phyloP scores from a whole-genome alignment of 2,888 invertebrate species.

The Oegoconia quadripuncta region DNA sequence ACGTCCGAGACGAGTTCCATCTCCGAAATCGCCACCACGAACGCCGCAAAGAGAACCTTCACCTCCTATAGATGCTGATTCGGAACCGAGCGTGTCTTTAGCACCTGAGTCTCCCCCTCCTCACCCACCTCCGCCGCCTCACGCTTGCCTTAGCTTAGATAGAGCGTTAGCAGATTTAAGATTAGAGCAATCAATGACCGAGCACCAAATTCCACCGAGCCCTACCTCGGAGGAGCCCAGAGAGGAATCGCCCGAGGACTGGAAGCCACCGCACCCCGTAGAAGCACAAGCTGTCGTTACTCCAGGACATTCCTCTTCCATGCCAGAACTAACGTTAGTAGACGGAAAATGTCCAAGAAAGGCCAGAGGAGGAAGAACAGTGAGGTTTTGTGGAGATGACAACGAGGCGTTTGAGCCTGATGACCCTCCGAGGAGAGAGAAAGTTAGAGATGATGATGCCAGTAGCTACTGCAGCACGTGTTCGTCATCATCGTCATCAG shows the following conservation, averaged over 20 bases:
- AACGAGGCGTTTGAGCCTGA: conserved; percentile 71
- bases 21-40: conserved; percentile 80
- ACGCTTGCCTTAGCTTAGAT: conserved; percentile 67
- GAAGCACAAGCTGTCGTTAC: conserved; percentile 73
- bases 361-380: conserved; percentile 61
- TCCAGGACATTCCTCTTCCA: conserved; percentile 74
- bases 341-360: conserved; percentile 60
- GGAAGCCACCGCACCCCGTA: conserved; percentile 74
- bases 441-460: conserved; percentile 80
- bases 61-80: conserved; percentile 81
- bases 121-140: conserved; percentile 65
- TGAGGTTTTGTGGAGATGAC: conserved; percentile 69
- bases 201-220: conserved; percentile 82
- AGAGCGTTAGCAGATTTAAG: conserved; percentile 73
- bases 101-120: conserved; percentile 78
- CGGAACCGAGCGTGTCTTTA: conserved; percentile 78
- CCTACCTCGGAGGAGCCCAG: conserved; percentile 51
- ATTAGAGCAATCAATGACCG: conserved; percentile 83
- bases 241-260: conserved; percentile 63
- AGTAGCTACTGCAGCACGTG: conserved; percentile 93
- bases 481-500: conserved; percentile 93
- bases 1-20: conserved; percentile 74
- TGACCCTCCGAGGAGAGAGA: conserved; percentile 52
- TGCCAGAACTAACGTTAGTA: conserved; percentile 71
- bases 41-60: conserved; percentile 80